Base-by-base conservation (phyloP, 2,888 invertebrate genomes). In the Harmothoe impar region DNA sequence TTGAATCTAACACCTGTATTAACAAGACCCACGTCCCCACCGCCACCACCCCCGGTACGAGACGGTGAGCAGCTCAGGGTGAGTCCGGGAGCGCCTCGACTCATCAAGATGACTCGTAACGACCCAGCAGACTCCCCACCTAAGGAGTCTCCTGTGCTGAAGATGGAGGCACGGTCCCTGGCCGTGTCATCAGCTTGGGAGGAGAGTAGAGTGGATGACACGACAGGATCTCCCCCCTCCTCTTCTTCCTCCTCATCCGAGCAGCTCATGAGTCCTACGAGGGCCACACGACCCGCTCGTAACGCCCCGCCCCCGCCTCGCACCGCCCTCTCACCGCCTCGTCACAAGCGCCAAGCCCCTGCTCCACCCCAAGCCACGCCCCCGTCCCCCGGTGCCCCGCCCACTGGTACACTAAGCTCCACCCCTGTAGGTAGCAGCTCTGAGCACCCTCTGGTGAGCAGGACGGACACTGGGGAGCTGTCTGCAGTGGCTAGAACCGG, bases 121-220 rank as follows among this genome's bases (percentile, higher is more conserved):
- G 84, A 84, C 31, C n/a, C 3, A 3, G 33, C 12, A 1, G 54
- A 52, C 5, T 25, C 31, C 52, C 15, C 15, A 52, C 52, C 86
- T 0, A 29, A 54, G 29, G 25, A 25, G 25, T 7, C 86, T 0
- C 25, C 52, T 10, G 56, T 25, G 52, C 23, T 86, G 23, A 86
- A 54, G 29, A 52, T 86, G 86, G 86, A 86, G 33, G 86, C 86
- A 29, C 52, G 86, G n/a, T 86, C 86, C 10, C 1, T 12, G 52
- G 86, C 43, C 20, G 43, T 81, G 12, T 5, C 43, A 20, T n/a
- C 81, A 35, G 62, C 62, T 3, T 62, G 62, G 62, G 81, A 81
- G 43, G 81, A 33, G 23, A 35, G 17, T 17, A 25, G 81, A 12
- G n/a, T 5, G 20, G 81, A 17, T 20, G 62, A 62, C 3, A n/a